Evolutionary conservation across 2,113 vertebrate species (phyloP), one percentile per base, ranked within the genome.

Genomic region (Lynx canadensis): DNA sequence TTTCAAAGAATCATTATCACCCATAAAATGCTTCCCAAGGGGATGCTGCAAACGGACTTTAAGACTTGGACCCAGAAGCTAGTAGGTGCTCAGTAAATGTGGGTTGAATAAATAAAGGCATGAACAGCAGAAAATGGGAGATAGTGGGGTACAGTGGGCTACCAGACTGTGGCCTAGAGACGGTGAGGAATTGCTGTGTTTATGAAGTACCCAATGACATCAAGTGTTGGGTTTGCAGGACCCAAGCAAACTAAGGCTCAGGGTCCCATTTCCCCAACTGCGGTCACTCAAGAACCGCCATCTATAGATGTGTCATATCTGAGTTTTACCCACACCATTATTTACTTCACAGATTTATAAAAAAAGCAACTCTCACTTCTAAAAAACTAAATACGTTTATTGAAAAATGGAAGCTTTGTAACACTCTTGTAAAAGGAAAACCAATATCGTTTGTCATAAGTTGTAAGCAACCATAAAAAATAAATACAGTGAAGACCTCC

Each of bases 361-460:
- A 45, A 45, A 74, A 63, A 91, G 85, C 48, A 83, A 68, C 11
- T 80, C 8, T 88, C 82, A 29, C 52, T 96, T 90, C 36, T 65
- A 71, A 97, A 85, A 97, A 41, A 36, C 55, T 85, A 93, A 93
- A 73, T 71, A 60, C 13, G 29, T 71, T 50, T 78, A 79, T 83
- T 90, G 80, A 87, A 84, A 91, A 93, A 31, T 8, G 36, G 55
- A 31, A 79, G 80, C 60, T 81, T 71, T 36, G 45, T 48, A 48
- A 92, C n/a, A 69, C 21, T 55, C 55, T 36, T 48, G 3, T 66
- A 86, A 97, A 55, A 86, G 41, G 85, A 82, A 97, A 97, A 25
- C 74, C 41, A 82, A 18, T 82, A 82, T 57, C 14, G 15, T 78
- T 48, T n/a, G 21, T 82, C 31, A 1, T 57, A 87, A 96, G 36